Conservation (phyloP, 2,113 vertebrate genomes). For the Gavia stellata region DNA sequence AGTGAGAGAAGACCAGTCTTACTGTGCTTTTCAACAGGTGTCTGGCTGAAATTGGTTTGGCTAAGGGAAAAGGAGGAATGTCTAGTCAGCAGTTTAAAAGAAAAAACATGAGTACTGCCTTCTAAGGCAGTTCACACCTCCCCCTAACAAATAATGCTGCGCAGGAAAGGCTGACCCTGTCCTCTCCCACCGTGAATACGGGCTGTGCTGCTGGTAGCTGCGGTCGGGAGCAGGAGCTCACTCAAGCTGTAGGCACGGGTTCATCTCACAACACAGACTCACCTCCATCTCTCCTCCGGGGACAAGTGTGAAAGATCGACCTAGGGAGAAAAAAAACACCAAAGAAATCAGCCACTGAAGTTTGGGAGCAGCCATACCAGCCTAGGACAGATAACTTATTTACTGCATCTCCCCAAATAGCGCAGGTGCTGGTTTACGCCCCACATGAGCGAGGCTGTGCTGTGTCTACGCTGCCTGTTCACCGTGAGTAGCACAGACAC, state of each 20-base stretch:
- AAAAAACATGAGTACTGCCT: not conserved
- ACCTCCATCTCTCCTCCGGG: slow-evolving; percentile 97
- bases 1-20: not conserved
- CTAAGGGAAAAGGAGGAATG: not conserved
- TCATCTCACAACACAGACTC: slow-evolving; percentile 30
- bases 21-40: not conserved
- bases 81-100: not conserved
- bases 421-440: not conserved
- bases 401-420: fast-evolving
- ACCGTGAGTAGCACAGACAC: fast-evolving
- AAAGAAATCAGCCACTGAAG: not conserved
- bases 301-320: slow-evolving; percentile 89
- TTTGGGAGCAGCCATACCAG: not conserved
- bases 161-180: not conserved
- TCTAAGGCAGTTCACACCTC: not conserved
- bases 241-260: not conserved
- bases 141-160: not conserved
- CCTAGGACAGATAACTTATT: fast-evolving
- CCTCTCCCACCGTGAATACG: not conserved
- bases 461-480: not conserved
- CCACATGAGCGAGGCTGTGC: not conserved
- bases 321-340: slow-evolving; percentile 61
- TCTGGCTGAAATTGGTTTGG: not conserved
- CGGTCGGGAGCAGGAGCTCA: not conserved
- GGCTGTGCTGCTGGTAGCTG: not conserved